These are phyloP conservation scores for Andrena dorsata DNA, from an alignment of 2,888 invertebrate species.

Conservation along the genomic window DNA sequence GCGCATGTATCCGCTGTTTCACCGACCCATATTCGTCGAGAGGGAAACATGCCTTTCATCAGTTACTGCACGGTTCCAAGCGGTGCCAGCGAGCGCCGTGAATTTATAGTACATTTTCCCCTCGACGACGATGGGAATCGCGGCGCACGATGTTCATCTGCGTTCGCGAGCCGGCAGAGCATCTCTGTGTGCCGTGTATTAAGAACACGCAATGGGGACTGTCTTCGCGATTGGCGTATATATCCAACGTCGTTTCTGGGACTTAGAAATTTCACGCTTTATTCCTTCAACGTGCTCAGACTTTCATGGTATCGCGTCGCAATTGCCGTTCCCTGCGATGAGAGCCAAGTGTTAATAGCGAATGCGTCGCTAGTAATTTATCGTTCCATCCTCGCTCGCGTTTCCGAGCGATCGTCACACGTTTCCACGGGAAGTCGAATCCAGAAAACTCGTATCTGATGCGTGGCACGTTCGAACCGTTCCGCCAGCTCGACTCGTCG, in stretches of 20 bases:
- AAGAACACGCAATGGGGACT: conserved; percentile 19
- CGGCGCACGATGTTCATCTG: conserved; percentile 52
- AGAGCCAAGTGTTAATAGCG: conserved; percentile 61
- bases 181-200: conserved; percentile 49
- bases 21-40: conserved; percentile 56
- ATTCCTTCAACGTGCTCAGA: too few species aligned
- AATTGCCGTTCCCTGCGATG: not conserved
- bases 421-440: conserved; percentile 55
- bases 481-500: conserved; percentile 15
- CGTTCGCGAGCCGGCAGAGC: conserved; percentile 63
- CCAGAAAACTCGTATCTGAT: conserved; percentile 40
- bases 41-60: conserved; percentile 50
- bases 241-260: not conserved
- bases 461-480: conserved; percentile 47
- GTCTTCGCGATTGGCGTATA: not conserved
- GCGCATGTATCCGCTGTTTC: conserved; percentile 8
- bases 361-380: conserved; percentile 61
- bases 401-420: conserved; percentile 53
- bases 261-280: not conserved
- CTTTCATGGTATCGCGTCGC: too few species aligned
- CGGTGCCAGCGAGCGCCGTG: conserved; percentile 42
- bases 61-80: conserved; percentile 31
- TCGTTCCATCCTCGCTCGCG: conserved; percentile 56
- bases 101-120: conserved; percentile 60
- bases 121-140: conserved; percentile 37